phyloP scores from a whole-genome alignment of 23 tunicate species.

The Oikopleura dioica region DNA sequence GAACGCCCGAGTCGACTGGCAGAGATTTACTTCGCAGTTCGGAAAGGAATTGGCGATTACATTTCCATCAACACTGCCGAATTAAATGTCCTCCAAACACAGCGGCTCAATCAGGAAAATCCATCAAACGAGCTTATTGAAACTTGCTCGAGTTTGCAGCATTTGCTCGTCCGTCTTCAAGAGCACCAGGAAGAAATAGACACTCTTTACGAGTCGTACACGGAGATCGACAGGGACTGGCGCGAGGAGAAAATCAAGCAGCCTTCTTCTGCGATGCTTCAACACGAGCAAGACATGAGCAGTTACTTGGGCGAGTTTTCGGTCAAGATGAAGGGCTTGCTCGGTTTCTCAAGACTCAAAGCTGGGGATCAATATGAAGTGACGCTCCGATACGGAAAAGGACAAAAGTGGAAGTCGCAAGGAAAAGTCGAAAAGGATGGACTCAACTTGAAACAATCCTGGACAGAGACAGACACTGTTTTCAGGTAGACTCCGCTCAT shows the following conservation, averaged over 20 bases:
- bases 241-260: not conserved
- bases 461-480: not conserved
- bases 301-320: conserved; percentile 1
- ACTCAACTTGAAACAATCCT: conserved; percentile 4
- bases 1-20: not conserved
- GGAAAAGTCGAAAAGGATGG: conserved; percentile 24
- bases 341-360: conserved; percentile 45
- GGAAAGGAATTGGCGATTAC: conserved; percentile 19
- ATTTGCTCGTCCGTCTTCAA: not conserved
- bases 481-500: not conserved
- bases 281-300: not conserved
- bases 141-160: not conserved
- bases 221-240: not conserved
- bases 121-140: not conserved
- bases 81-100: conserved; percentile 26
- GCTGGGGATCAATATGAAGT: conserved; percentile 66
- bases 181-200: not conserved
- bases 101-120: conserved; percentile 12
- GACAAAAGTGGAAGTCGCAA: conserved; percentile 32
- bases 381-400: conserved; percentile 26
- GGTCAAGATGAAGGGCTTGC: conserved; percentile 21
- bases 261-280: not conserved
- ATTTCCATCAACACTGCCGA: conserved; percentile 48
- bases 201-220: not conserved
- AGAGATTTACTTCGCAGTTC: not conserved